These are phyloP conservation scores for Rhamphomyia laevipes DNA, from an alignment of 2,888 invertebrate genomes.

Conservation along the genomic window DNA sequence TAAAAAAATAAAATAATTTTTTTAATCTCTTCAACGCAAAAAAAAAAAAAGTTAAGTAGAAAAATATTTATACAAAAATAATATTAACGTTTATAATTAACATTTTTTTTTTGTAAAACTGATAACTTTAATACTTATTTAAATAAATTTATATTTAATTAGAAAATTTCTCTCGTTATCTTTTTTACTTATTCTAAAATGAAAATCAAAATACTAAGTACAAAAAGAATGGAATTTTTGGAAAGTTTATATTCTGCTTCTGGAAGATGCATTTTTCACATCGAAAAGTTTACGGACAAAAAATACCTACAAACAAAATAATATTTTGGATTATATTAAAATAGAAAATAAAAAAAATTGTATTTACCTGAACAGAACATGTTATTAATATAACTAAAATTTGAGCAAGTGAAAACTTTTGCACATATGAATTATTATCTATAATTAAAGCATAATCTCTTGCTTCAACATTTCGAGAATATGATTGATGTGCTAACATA, in stretches of 20 bases:
- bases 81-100: too few relatives aligned
- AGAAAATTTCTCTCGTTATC: too few relatives aligned
- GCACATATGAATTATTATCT: constrained; percentile 77
- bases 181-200: too few relatives aligned
- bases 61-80: too few relatives aligned
- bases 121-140: too few relatives aligned
- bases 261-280: constrained; percentile 52
- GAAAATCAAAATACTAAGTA: too few relatives aligned
- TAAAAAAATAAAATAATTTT: too few relatives aligned
- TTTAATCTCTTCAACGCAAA: too few relatives aligned
- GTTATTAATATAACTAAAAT: constrained; percentile 71
- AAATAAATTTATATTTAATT: too few relatives aligned
- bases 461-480: constrained; percentile 66
- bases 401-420: constrained; percentile 79
- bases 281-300: constrained; percentile 85
- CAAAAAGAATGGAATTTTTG: too few relatives aligned
- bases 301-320: constrained; percentile 54
- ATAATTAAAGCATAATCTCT: constrained; percentile 69
- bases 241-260: constrained; percentile 30
- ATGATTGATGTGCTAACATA: constrained; percentile 73
- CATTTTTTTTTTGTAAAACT: too few relatives aligned
- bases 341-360: not conserved
- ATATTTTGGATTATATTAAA: not conserved
- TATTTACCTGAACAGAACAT: constrained; percentile 54
- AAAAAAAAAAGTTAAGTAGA: too few relatives aligned